Conservation (phyloP, 2,113 vertebrate genomes). For the Microtus ochrogaster region DNA sequence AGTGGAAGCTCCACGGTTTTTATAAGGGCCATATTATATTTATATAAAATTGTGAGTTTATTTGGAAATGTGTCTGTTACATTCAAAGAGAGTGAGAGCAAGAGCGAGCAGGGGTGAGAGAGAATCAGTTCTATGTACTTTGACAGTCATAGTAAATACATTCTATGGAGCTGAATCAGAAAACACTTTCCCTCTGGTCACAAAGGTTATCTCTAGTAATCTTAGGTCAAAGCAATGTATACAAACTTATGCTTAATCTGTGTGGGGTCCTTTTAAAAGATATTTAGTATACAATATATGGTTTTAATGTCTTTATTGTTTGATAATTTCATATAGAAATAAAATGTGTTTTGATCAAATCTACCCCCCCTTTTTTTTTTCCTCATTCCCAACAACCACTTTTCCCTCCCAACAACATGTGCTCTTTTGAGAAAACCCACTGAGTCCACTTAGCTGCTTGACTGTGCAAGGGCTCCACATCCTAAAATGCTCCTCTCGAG, state of each 20-base stretch:
- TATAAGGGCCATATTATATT: not conserved
- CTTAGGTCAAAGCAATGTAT: not conserved
- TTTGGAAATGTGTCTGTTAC: not conserved
- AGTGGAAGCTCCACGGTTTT: not conserved
- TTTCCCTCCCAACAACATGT: not conserved
- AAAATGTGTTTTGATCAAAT: not conserved
- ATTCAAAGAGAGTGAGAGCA: not conserved
- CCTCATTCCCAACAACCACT: not conserved
- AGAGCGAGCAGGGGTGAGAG: fast-evolving
- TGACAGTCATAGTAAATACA: not conserved
- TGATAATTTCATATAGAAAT: not conserved
- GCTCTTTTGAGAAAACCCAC: not conserved
- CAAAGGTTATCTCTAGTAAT: not conserved
- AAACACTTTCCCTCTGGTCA: too few species aligned
- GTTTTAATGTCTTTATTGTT: not conserved
- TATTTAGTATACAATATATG: not conserved
- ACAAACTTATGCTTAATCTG: not conserved
- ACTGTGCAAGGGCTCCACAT: not conserved
- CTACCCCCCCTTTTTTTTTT: too few species aligned
- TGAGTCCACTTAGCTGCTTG: not conserved
- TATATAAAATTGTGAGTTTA: conserved; percentile 10
- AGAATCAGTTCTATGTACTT: not conserved
- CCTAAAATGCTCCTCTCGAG: too few species aligned
- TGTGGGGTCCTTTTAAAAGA: not conserved
- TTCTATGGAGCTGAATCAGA: not conserved